A percentile compares a stretch with the other conserved stretches of the same genome.
Conservation (phyloP, 2,797 vertebrate species). For the Apodemus agrarius region DNA sequence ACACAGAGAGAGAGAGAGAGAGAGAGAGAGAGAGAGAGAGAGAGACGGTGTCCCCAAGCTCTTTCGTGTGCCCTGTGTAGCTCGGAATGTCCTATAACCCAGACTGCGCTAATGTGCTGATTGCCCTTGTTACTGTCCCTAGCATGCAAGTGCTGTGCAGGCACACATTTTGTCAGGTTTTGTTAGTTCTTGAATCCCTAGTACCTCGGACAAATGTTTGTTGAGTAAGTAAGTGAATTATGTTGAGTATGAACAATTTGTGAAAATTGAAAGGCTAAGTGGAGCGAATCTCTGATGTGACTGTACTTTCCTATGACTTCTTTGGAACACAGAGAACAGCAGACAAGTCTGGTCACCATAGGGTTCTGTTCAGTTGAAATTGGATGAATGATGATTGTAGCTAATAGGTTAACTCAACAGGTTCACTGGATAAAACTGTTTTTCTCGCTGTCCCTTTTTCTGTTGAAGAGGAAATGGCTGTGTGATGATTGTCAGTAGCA, state of each 20-base stretch:
- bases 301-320: conserved; percentile 53
- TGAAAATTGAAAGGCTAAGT: conserved; percentile 48
- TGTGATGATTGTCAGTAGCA: not conserved
- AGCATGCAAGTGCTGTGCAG: conserved; percentile 4
- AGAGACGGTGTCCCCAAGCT: too few relatives aligned
- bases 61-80: not conserved
- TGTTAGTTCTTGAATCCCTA: conserved; percentile 38
- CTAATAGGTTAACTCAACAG: conserved; percentile 53
- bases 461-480: conserved; percentile 47
- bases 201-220: conserved; percentile 30
- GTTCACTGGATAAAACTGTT: conserved; percentile 29
- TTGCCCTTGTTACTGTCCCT: not conserved
- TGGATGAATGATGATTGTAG: conserved; percentile 59
- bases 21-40: too few relatives aligned
- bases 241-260: conserved; percentile 54
- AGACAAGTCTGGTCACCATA: conserved; percentile 62
- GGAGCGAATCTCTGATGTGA: conserved; percentile 14
- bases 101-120: not conserved
- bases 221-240: conserved; percentile 24
- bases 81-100: conserved; percentile 40
- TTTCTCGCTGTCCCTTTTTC: conserved; percentile 36
- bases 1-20: too few relatives aligned
- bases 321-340: conserved; percentile 58
- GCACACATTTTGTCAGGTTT: not conserved
- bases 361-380: conserved; percentile 51